phyloP scores from a whole-genome alignment of 2,113 vertebrate species.

The Merops nubicus region DNA sequence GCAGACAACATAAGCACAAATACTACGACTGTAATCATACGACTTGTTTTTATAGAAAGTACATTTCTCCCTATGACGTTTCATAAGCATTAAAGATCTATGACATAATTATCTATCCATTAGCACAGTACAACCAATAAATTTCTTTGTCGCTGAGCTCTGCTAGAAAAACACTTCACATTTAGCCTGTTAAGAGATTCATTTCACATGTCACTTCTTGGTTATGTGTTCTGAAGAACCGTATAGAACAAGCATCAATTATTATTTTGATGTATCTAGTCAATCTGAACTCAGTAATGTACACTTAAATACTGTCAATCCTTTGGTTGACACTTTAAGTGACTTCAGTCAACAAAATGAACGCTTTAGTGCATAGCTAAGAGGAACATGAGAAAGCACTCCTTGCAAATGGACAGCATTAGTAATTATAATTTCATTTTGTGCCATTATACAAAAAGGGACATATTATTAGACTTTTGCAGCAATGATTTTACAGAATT shows the following conservation, averaged over 20 bases:
- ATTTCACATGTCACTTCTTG: background rate
- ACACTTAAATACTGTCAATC: background rate
- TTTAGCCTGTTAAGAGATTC: background rate
- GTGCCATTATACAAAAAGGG: background rate
- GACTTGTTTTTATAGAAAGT: background rate
- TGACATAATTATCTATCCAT: background rate
- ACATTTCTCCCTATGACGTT: background rate
- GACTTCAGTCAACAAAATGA: slow-evolving; percentile 9
- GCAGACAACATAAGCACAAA: background rate
- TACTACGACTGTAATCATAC: background rate
- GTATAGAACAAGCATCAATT: background rate
- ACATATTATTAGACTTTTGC: background rate
- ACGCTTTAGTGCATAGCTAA: background rate
- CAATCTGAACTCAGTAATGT: background rate
- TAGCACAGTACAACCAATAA: background rate
- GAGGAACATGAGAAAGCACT: background rate
- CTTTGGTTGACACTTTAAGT: background rate
- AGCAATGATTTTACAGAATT: background rate
- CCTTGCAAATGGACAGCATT: background rate
- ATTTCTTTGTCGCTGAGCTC: background rate
- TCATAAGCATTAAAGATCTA: background rate
- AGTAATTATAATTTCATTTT: background rate
- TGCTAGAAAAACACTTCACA: background rate
- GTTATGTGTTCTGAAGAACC: background rate
- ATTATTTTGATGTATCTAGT: background rate